Conservation (phyloP, 2,113 vertebrate species). For the Stomatorhinus ivindoensis region DNA sequence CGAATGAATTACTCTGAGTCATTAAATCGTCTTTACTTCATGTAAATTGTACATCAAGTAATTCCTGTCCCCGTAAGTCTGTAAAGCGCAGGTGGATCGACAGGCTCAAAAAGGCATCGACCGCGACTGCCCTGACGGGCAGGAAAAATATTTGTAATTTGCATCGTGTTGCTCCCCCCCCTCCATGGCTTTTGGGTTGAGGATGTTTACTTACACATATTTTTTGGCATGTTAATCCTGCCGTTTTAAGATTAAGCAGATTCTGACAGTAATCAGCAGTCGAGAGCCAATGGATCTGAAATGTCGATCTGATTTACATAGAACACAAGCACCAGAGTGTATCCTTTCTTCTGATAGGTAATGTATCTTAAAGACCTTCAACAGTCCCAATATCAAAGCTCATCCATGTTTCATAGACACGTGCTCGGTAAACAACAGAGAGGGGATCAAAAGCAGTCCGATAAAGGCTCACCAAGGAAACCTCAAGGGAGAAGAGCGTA, state of each 20-base stretch:
- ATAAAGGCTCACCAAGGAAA: background rate
- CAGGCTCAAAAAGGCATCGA: background rate
- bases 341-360: background rate
- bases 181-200: background rate
- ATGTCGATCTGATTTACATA: background rate
- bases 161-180: background rate
- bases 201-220: background rate
- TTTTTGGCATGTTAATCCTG: background rate
- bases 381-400: background rate
- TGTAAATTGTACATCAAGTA: background rate
- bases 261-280: background rate
- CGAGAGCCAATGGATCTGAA: background rate
- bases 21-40: slow-evolving; percentile 15
- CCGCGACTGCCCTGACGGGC: background rate
- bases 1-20: slow-evolving; percentile 6
- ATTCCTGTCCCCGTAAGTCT: background rate
- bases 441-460: background rate
- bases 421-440: background rate
- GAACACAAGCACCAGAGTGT: background rate
- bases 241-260: background rate
- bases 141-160: background rate
- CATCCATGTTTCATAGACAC: background rate
- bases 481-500: background rate
- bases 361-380: background rate
- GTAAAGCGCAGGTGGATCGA: background rate